Evolutionary conservation across 2,797 vertebrate genomes (phyloP).

Genomic region (Gymnothorax reevesii): DNA sequence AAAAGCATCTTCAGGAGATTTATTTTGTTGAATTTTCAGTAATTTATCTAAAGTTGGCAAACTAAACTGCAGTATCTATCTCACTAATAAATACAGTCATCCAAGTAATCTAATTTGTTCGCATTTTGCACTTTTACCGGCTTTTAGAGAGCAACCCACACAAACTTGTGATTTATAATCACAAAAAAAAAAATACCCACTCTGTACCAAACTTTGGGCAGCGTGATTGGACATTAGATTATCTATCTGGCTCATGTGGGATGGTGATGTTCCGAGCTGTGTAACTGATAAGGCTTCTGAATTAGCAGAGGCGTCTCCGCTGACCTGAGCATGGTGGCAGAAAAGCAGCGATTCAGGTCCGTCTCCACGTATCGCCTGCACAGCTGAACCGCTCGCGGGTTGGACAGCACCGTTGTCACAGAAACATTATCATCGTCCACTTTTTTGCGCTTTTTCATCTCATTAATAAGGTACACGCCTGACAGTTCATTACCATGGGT

Average conservation of each 20-base stretch:
- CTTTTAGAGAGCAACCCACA: too few relatives aligned
- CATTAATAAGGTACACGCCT: conserved; percentile 70
- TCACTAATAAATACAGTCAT: too few relatives aligned
- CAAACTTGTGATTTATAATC: too few relatives aligned
- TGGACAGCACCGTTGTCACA: conserved; percentile 68
- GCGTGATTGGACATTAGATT: not conserved
- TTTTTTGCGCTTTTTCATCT: conserved; percentile 60
- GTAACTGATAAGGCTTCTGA: not conserved
- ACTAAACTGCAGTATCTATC: not conserved
- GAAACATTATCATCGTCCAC: conserved; percentile 47
- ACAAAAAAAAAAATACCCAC: not conserved
- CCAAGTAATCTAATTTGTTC: too few relatives aligned
- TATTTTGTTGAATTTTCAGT: not conserved
- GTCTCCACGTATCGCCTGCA: conserved; percentile 71
- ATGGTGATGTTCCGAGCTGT: not conserved
- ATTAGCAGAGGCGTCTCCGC: not conserved
- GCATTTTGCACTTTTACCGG: too few relatives aligned
- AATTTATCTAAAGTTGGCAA: not conserved
- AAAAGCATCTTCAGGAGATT: not conserved
- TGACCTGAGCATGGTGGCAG: conserved; percentile 63
- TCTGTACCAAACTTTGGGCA: too few relatives aligned
- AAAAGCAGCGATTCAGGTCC: conserved; percentile 83
- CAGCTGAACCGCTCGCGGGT: conserved; percentile 70
- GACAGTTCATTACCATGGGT: conserved; percentile 87
- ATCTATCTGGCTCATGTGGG: not conserved